A percentile compares a stretch with the other conserved stretches of the same genome.
Conservation (phyloP, 1,140 invertebrate genomes). For the Maconellicoccus hirsutus region DNA sequence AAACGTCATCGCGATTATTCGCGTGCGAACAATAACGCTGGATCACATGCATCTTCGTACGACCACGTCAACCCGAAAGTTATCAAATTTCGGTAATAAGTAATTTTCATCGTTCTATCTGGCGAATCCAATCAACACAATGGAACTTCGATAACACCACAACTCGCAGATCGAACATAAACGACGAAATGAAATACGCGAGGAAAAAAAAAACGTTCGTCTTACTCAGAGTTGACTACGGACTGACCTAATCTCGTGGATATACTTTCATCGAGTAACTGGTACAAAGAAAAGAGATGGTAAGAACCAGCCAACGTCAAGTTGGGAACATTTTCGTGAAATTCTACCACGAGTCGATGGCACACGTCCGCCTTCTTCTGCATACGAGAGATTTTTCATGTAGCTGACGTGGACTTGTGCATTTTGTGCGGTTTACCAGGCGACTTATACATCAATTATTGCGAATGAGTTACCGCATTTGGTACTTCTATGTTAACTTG, state of each 20-base stretch:
- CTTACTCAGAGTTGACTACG: not conserved
- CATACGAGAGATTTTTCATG: not conserved
- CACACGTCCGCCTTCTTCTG: not conserved
- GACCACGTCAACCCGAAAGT: not conserved
- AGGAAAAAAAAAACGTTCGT: not conserved
- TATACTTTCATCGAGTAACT: slow-evolving; percentile 2
- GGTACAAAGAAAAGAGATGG: slow-evolving; percentile 8
- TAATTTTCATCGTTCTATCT: not conserved
- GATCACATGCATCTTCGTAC: too few species aligned
- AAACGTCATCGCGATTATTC: too few species aligned
- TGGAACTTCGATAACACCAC: not conserved
- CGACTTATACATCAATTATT: too few species aligned
- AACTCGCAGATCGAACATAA: not conserved
- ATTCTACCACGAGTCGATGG: not conserved
- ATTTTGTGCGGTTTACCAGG: not conserved
- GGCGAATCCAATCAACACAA: not conserved
- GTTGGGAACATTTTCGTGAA: not conserved
- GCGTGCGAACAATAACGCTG: too few species aligned
- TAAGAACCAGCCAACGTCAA: not conserved
- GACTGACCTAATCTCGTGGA: not conserved
- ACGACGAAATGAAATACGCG: not conserved
- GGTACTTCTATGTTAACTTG: too few species aligned
- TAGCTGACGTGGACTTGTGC: not conserved
- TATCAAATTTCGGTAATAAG: not conserved
- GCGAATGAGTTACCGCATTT: too few species aligned